Conservation (phyloP, 2,797 vertebrate genomes). For the Morus bassanus region DNA sequence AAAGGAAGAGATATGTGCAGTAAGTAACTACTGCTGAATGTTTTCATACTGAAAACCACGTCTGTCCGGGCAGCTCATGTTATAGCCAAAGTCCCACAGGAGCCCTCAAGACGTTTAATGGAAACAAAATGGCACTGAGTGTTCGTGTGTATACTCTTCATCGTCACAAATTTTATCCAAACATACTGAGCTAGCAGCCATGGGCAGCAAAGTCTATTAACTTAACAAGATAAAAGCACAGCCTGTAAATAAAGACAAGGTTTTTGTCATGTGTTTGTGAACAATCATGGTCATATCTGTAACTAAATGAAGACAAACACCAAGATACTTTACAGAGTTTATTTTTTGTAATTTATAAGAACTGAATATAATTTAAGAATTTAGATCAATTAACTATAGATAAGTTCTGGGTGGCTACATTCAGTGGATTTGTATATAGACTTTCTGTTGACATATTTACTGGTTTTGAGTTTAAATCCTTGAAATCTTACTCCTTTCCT, state of each 20-base stretch:
- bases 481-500: not conserved
- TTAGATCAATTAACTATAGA: not conserved
- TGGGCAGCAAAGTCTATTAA: not conserved
- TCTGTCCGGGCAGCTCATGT: not conserved
- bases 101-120: not conserved
- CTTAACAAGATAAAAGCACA: not conserved
- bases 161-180: not conserved
- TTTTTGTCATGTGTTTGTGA: not conserved
- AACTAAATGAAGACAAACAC: not conserved
- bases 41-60: not conserved
- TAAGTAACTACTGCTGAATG: not conserved
- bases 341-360: not conserved
- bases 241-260: not conserved
- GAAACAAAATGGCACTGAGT: not conserved
- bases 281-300: not conserved
- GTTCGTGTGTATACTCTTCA: not conserved
- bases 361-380: not conserved
- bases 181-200: not conserved
- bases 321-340: not conserved
- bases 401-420: not conserved
- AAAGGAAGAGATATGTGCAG: not conserved
- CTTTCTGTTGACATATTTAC: conserved; percentile 43
- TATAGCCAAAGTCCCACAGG: not conserved
- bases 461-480: not conserved
- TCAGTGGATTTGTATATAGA: not conserved